Conservation (phyloP, 2,797 vertebrate genomes). For the Rhadinocentrus ornatus region DNA sequence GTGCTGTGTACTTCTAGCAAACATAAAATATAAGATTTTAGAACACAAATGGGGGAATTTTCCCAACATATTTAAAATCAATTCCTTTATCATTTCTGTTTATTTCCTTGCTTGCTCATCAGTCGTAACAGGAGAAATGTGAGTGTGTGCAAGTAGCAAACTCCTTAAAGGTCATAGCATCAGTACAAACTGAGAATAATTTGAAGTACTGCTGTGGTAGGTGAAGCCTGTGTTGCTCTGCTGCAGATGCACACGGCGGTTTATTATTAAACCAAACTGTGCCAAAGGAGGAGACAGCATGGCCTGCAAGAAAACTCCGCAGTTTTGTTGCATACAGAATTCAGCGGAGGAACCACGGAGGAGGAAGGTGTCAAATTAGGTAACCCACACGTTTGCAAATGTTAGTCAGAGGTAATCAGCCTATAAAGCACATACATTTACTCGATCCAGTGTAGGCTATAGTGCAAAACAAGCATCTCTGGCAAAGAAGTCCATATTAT, state of each 20-base stretch:
- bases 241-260: conserved; percentile 55
- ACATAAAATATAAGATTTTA: conserved; percentile 5
- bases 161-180: not conserved
- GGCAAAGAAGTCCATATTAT: not conserved
- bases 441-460: not conserved
- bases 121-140: not conserved
- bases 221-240: conserved; percentile 31
- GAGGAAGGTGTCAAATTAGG: conserved; percentile 4
- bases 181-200: not conserved
- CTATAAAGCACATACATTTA: not conserved
- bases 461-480: not conserved
- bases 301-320: conserved; percentile 9
- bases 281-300: conserved; percentile 21
- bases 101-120: not conserved
- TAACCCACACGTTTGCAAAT: conserved; percentile 14
- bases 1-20: not conserved
- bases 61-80: conserved; percentile 17
- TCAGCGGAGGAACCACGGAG: conserved; percentile 16
- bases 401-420: not conserved
- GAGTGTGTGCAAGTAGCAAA: not conserved
- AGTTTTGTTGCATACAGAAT: conserved; percentile 12
- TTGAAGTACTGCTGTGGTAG: conserved; percentile 17
- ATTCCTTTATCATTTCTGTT: conserved; percentile 20
- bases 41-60: conserved; percentile 25
- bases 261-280: conserved; percentile 54